phyloP scores from a whole-genome alignment of 1,140 invertebrate genomes.

The Eufriesea mexicana region DNA sequence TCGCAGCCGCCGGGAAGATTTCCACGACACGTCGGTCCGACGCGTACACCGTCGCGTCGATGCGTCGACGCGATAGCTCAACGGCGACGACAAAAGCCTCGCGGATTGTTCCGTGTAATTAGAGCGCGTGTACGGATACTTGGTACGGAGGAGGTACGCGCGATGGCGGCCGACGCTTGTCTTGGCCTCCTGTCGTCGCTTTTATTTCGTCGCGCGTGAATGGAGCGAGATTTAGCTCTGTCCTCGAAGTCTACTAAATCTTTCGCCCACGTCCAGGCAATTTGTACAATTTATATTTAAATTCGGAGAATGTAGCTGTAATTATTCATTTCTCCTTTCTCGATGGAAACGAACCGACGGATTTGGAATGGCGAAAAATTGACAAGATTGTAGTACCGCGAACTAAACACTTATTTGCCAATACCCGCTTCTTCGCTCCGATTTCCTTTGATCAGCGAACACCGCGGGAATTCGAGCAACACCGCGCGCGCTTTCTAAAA shows the following conservation, averaged over 20 bases:
- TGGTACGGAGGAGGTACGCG: background rate
- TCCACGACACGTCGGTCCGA: slow-evolving; percentile 44
- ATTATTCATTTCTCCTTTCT: no score
- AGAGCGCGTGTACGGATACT: slow-evolving; percentile 55
- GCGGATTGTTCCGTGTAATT: slow-evolving; percentile 59
- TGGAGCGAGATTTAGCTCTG: background rate
- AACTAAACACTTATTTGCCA: no score
- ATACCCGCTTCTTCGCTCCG: background rate
- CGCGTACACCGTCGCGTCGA: background rate
- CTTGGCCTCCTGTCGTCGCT: background rate
- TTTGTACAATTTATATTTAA: no score
- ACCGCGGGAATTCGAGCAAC: slow-evolving; percentile 10
- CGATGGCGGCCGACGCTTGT: background rate
- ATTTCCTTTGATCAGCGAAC: background rate
- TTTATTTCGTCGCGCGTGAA: background rate
- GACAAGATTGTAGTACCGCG: no score
- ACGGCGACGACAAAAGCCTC: slow-evolving; percentile 51
- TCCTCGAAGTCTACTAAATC: no score
- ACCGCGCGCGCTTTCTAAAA: slow-evolving; percentile 28
- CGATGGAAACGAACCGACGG: no score
- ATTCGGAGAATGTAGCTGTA: no score
- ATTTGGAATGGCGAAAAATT: no score
- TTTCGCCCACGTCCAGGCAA: no score
- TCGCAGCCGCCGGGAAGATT: slow-evolving; percentile 52
- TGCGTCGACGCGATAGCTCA: slow-evolving; percentile 14